Evolutionary conservation across 2,888 invertebrate species (phyloP).

Genomic region (Leucoma salicis): DNA sequence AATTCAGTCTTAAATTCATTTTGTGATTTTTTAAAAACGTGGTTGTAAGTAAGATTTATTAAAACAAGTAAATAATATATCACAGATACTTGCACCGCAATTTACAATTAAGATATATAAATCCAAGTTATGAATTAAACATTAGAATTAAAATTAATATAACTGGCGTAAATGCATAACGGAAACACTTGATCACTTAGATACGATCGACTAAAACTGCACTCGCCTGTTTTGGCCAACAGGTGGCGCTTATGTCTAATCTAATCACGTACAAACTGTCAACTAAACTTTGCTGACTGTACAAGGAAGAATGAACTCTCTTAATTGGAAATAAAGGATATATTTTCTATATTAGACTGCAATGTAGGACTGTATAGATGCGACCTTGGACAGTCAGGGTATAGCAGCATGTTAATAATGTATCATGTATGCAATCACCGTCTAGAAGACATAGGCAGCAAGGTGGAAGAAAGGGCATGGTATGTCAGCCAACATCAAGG

Average conservation of each 20-base stretch:
- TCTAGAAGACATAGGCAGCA: constrained; percentile 72
- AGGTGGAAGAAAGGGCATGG: constrained; percentile 80
- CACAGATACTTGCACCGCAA: constrained; percentile 16
- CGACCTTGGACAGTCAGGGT: constrained; percentile 62
- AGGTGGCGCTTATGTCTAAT: constrained; percentile 55
- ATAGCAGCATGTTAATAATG: constrained; percentile 73
- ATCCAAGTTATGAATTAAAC: constrained; percentile 30
- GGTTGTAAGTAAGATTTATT: too few relatives aligned
- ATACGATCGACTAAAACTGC: constrained; percentile 37
- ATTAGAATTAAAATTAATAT: constrained; percentile 25
- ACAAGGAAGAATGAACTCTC: constrained; percentile 19
- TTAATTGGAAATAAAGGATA: constrained; percentile 18
- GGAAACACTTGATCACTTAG: constrained; percentile 34
- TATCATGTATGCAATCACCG: constrained; percentile 75
- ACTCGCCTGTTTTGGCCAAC: constrained; percentile 53
- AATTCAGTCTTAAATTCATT: too few relatives aligned
- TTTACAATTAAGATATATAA: constrained; percentile 28
- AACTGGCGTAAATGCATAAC: constrained; percentile 28
- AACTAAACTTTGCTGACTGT: constrained; percentile 7
- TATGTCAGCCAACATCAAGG: constrained; percentile 69
- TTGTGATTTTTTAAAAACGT: too few relatives aligned
- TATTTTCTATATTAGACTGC: constrained; percentile 17
- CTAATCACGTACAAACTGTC: constrained; percentile 52
- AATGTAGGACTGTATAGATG: constrained; percentile 52
- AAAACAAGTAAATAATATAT: too few relatives aligned